phyloP scores from a whole-genome alignment of 1,140 invertebrate species.

The Brachionus sp. region DNA sequence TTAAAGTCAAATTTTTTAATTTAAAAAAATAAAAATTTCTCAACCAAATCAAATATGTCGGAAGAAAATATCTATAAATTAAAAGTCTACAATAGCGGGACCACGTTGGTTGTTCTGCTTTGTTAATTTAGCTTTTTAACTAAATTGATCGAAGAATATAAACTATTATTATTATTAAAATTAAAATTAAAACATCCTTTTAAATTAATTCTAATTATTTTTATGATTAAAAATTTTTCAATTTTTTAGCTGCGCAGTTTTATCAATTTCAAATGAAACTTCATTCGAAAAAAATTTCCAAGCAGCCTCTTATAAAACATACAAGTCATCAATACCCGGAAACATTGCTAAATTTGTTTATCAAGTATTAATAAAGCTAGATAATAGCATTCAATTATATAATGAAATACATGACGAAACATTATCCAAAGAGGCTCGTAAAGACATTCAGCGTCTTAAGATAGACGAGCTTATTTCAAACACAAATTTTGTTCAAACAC shows the following conservation, averaged over 20 bases:
- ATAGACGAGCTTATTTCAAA: not conserved
- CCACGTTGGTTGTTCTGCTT: too few relatives aligned
- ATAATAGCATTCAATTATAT: not conserved
- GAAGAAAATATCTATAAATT: too few relatives aligned
- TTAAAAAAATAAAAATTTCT: too few relatives aligned
- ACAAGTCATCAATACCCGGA: not conserved
- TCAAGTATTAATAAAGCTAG: not conserved
- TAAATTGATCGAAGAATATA: too few relatives aligned
- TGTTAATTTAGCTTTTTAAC: too few relatives aligned
- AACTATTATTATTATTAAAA: too few relatives aligned
- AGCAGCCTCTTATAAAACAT: not conserved
- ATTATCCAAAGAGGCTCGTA: not conserved
- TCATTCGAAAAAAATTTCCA: not conserved
- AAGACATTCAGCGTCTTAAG: not conserved
- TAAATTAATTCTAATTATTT: too few relatives aligned
- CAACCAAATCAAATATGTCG: too few relatives aligned
- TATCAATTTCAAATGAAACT: not conserved
- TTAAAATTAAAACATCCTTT: too few relatives aligned
- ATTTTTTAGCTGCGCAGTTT: not conserved
- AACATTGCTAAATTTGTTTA: not conserved
- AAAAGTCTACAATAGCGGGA: too few relatives aligned
- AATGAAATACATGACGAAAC: not conserved
- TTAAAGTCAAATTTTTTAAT: too few relatives aligned
- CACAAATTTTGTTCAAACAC: not conserved
- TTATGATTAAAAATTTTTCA: too few relatives aligned